Evolutionary conservation across 2,888 invertebrate species (phyloP), one percentile per base, ranked within the genome.

Genomic region (Volucella zonaria): DNA sequence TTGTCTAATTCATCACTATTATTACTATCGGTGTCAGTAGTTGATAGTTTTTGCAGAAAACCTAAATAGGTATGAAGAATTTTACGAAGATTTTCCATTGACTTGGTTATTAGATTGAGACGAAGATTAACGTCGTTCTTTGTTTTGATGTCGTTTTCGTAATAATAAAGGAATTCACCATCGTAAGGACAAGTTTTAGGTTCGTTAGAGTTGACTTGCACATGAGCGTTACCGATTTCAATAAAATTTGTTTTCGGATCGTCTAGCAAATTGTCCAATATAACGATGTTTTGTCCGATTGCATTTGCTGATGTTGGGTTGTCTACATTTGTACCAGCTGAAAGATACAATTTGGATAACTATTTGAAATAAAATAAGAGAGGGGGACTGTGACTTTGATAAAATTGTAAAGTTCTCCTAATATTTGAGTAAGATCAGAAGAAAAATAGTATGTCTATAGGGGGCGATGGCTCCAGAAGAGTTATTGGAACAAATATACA

Each of bases 231-330:
- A 3, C 67, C 89, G 9, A 91, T 82, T 66, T 91, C 88, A 59
- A 91, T 88, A 38, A 88, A 91, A 78, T 90, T 89, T 0, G 87
- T 89, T 11, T 88, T 66, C 0, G 91, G 90, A 83, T 91, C 89
- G 71, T 89, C 88, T 8, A 91, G 87, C 38, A 90, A 87, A 71
- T 91, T 90, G 59, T 89, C 90, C 14, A 91, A 87, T 62, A 89
- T 88, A 2, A 91, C 86, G 10, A 91, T 82, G 54, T 86, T 78
- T n/a, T 74, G 78, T 0, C 59, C 45, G 9, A 1, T 3, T 15
- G 62, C 1, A 38, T 61, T 81, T 3, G 47, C 15, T 12, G 62
- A 14, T 6, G 23, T 23, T 6, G 49, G 45, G 18, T 42, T 45
- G 6, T 71, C 68, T 0, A 49, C 54, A 61, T 42, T 75, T 15